Evolutionary conservation across 2,113 vertebrate genomes (phyloP).

Genomic region (Coptodon bakossiorum): DNA sequence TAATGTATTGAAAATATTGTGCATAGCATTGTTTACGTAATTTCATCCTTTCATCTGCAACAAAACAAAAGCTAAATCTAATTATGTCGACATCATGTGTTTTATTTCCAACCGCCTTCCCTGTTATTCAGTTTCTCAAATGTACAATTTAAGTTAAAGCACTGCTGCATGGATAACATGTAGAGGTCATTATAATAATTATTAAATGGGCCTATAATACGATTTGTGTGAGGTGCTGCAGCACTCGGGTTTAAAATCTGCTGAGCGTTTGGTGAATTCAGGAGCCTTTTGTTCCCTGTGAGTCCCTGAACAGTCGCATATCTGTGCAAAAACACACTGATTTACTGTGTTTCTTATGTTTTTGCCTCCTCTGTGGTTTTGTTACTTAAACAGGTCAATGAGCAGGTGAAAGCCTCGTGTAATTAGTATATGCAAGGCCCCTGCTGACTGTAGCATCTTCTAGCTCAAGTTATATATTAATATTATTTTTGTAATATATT

Average conservation of each 20-base stretch:
- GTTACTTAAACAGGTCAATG: not conserved
- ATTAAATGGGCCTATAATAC: accelerated
- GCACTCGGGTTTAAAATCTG: not conserved
- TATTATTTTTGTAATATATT: accelerated
- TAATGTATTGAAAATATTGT: accelerated
- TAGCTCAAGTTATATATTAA: not conserved
- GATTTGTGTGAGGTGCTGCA: accelerated
- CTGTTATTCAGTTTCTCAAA: not conserved
- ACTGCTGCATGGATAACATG: not conserved
- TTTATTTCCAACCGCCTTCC: not conserved
- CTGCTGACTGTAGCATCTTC: not conserved
- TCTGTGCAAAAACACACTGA: not conserved
- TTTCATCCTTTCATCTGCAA: not conserved
- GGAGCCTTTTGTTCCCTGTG: not conserved
- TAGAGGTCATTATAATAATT: not conserved
- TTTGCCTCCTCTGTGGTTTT: not conserved
- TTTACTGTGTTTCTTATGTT: not conserved
- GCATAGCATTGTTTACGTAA: not conserved
- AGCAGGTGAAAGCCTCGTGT: accelerated
- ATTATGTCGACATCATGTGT: accelerated
- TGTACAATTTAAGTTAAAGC: not conserved
- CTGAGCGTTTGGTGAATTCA: not conserved
- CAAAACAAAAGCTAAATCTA: not conserved
- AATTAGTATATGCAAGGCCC: not conserved
- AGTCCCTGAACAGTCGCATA: not conserved